phyloP scores from a whole-genome alignment of 2,113 vertebrate species.

The western clawed frog (Xenopus tropicalis) region DNA sequence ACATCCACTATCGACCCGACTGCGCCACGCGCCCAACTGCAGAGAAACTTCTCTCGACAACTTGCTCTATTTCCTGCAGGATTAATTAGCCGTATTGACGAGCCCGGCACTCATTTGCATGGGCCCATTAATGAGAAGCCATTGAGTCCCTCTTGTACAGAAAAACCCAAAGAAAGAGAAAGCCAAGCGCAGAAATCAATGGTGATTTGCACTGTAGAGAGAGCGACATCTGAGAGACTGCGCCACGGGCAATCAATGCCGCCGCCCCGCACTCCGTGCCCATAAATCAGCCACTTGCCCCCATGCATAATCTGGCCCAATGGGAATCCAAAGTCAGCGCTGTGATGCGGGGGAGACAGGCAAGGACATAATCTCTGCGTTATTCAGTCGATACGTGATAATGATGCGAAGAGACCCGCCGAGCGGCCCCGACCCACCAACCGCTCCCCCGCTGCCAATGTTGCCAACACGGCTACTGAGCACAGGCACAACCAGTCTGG shows the following conservation, averaged over 20 bases:
- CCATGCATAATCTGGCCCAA: neutral
- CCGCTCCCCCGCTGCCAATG: neutral
- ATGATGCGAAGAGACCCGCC: no score
- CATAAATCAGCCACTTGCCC: neutral
- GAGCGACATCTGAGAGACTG: conserved; percentile 20
- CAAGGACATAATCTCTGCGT: conserved; percentile 16
- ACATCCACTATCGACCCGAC: no score
- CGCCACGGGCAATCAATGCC: conserved; percentile 15
- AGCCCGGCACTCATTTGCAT: conserved; percentile 24
- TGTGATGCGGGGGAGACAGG: conserved; percentile 13
- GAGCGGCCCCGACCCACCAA: no score
- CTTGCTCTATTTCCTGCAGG: conserved; percentile 32
- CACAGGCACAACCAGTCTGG: neutral
- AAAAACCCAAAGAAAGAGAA: conserved; percentile 23
- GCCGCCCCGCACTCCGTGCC: neutral
- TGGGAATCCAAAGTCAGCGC: neutral
- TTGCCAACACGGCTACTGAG: neutral
- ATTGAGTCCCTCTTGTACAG: conserved; percentile 11
- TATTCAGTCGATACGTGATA: no score
- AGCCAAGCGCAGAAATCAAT: conserved; percentile 20
- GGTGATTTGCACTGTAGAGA: conserved; percentile 42
- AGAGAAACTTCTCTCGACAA: conserved; percentile 31
- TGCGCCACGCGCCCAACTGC: neutral
- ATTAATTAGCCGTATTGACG: conserved; percentile 41
- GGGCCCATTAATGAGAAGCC: conserved; percentile 35